phyloP scores from a whole-genome alignment of 2,113 vertebrate species.

The Corythornis madagascariensis region DNA sequence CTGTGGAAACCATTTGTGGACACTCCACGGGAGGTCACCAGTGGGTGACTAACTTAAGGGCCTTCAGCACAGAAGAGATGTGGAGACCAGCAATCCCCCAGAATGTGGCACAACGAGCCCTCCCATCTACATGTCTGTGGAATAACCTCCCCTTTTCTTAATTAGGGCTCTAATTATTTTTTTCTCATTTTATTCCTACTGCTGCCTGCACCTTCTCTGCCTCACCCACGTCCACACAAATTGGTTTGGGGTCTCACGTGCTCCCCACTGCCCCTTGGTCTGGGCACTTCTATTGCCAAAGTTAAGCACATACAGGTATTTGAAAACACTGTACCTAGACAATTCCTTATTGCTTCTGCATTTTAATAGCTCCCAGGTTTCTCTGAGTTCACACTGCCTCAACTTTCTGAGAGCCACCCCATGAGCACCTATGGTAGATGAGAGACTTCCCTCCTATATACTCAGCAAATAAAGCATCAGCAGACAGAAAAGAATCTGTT shows the following conservation, averaged over 20 bases:
- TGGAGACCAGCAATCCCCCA: background rate
- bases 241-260: background rate
- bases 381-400: background rate
- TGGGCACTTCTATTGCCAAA: background rate
- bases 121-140: no score
- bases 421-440: background rate
- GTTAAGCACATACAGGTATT: background rate
- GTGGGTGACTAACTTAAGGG: background rate
- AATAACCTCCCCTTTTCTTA: background rate
- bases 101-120: fast-evolving
- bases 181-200: background rate
- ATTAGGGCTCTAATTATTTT: background rate
- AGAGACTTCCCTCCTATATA: background rate
- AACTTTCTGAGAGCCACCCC: background rate
- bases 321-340: background rate
- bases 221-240: background rate
- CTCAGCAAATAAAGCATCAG: background rate
- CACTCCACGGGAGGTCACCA: background rate
- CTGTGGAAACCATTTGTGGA: background rate
- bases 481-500: background rate
- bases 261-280: background rate
- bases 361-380: background rate
- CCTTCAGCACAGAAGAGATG: background rate
- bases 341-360: background rate
- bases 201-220: background rate